These are phyloP conservation scores for Polydrusus cervinus DNA, from an alignment of 2,888 invertebrate genomes.

Conservation along the genomic window DNA sequence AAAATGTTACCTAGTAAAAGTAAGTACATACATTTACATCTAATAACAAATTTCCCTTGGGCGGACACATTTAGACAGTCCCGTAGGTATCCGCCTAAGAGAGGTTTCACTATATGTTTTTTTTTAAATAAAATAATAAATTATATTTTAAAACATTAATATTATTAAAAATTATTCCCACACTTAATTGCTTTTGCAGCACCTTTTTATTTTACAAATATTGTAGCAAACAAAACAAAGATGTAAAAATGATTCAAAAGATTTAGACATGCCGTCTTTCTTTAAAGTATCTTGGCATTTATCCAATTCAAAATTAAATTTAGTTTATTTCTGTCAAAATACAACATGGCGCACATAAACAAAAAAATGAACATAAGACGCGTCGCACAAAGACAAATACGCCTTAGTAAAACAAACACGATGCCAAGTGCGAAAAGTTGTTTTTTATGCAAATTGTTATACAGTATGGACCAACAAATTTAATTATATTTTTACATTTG, in stretches of 20 bases:
- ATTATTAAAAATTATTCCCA: too few species aligned
- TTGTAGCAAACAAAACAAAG: conserved; percentile 9
- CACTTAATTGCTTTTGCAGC: too few species aligned
- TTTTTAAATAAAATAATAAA: too few species aligned
- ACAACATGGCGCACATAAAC: conserved; percentile 46
- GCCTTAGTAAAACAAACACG: conserved; percentile 27
- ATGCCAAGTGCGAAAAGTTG: conserved; percentile 40
- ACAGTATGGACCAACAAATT: background rate
- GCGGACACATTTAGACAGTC: too few species aligned
- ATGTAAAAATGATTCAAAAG: conserved; percentile 36
- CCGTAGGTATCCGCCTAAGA: too few species aligned
- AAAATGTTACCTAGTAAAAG: too few species aligned
- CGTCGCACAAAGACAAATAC: conserved; percentile 41
- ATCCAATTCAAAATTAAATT: conserved; percentile 48
- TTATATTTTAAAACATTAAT: too few species aligned
- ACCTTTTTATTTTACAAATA: background rate
- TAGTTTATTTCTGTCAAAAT: conserved; percentile 51
- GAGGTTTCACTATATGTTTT: too few species aligned
- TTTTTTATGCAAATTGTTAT: conserved; percentile 13
- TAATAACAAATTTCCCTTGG: too few species aligned
- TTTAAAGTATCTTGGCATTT: conserved; percentile 42
- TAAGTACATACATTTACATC: too few species aligned
- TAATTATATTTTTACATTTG: background rate
- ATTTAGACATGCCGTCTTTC: conserved; percentile 36
- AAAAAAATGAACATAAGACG: conserved; percentile 39